Evolutionary conservation across 2,797 vertebrate genomes (phyloP), one percentile per base, ranked within the genome.

Genomic region (Neomorphus geoffroyi): DNA sequence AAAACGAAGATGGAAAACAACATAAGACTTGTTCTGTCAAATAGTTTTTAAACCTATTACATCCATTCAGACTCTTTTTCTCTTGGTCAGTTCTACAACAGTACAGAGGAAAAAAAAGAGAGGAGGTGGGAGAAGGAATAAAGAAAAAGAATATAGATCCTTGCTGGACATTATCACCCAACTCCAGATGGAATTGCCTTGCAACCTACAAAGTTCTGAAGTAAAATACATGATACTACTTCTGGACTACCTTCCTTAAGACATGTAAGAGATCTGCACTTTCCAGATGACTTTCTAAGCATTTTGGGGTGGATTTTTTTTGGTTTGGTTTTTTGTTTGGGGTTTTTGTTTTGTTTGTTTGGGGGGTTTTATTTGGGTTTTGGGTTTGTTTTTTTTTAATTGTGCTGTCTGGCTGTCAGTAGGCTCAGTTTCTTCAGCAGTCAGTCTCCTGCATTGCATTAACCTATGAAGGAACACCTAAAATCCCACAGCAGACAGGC

Each of bases 161-260:
- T 64, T 66, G 19, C 23, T 26, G 13, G 45, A 43, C 18, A 66
- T n/a, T 9, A 65, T 19, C 30, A 21, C 75, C 23, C n/a, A 79
- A 79, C 13, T n/a, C 48, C 33, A 58, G 0, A 0, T 10, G 8
- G 28, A 54, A 79, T 1, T 35, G 27, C 13, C 11, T 2, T 13
- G 8, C 58, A 62, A 27, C 14, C 23, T 28, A 18, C 6, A 1
- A 67, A 27, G 10, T 21, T 72, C 17, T 21, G 17, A 92, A 85
- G 21, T 27, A 35, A 74, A 74, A 86, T 3, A 51, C 11, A 74
- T 16, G 60, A 39, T 14, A 53, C 2, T 7, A 48, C 50, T 82
- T 56, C 56, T 54, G 43, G 27, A 69, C 33, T 72, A 18, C 13
- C 10, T 21, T 39, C 8, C 50, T 39, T 30, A 23, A 61, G 4